Percentiles rank a stretch among this genome's conserved stretches.
Evolutionary conservation across 1,140 invertebrate genomes (phyloP).

Genomic region (Neuroterus valhalla): DNA sequence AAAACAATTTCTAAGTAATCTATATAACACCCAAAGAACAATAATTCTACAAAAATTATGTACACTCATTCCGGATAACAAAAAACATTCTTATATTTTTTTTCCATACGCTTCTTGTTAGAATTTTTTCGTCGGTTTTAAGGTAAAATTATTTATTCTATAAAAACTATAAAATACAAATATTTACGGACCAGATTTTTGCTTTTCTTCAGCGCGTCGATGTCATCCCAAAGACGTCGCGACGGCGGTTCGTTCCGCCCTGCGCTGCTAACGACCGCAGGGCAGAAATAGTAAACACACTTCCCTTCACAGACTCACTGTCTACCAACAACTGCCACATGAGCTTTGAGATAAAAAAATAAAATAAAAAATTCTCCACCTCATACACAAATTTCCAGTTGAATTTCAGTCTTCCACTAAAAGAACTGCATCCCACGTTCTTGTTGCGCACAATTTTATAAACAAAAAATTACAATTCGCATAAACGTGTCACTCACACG

Average conservation of each 20-base stretch:
- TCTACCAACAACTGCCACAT: conserved; percentile 10
- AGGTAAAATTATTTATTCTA: too few relatives aligned
- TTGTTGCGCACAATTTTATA: neutral
- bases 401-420: neutral
- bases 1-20: too few relatives aligned
- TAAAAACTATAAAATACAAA: neutral
- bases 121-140: too few relatives aligned
- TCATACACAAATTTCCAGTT: neutral
- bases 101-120: too few relatives aligned
- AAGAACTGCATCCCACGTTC: neutral
- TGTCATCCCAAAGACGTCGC: conserved; percentile 8
- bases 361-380: neutral
- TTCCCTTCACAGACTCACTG: conserved; percentile 5
- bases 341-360: neutral
- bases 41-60: too few relatives aligned
- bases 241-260: conserved; percentile 14
- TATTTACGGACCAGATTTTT: conserved; percentile 3
- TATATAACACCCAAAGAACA: too few relatives aligned
- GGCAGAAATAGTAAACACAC: conserved; percentile 27
- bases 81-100: too few relatives aligned
- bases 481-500: neutral
- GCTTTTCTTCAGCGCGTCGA: neutral
- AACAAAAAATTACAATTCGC: neutral
- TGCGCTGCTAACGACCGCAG: conserved; percentile 2
- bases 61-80: too few relatives aligned